Evolutionary conservation across 2,888 invertebrate species (phyloP), one percentile per base, ranked within the genome.

Genomic region (Chesias legatella): DNA sequence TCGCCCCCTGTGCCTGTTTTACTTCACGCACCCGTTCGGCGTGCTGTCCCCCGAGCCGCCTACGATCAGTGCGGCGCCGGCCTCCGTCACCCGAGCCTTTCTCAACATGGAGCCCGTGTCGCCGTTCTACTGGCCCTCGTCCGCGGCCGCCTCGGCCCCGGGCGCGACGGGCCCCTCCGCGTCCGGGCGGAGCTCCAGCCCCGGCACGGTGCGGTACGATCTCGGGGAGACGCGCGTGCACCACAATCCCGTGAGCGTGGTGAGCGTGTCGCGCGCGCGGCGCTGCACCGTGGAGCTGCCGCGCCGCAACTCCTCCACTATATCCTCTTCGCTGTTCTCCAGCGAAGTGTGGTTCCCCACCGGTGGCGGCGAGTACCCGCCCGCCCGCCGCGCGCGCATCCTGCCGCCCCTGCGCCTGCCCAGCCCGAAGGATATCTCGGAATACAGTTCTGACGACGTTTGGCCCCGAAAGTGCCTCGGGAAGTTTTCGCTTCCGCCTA

Each of bases 1-100:
- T 43, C 79, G 85, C 29, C 90, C 90, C 27, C 76, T 90, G 63
- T 89, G 90, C 60, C 62, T 90, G 63, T 90, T 88, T 70, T 90
- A 90, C 75, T 90, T 90, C 77, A 82, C 89, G 48, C 89, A 89
- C 58, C 90, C 90, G 37, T 89, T 90, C 67, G 89, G 88, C 47
- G 89, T 90, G 63, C 73, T 89, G 53, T 88, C 89, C 1, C 82
- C 89, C 37, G 82, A 83, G 65, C 82, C 88, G 31, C 85, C 86
- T 23, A 53, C 55, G 31, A 50, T 67, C 56, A 55, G 64, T 34
- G 56, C 64, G 36, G 59, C 70, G 50, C 71, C 69, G 48, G 63
- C 65, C 53, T 63, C 61, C 63, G 53, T 66, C 52, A 60, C 67
- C 39, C 73, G 63, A 45, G 68, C 75, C 53, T 79, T 67, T 53